These are phyloP conservation scores for Xerus inauris DNA, from an alignment of 2,113 vertebrate species.

Conservation along the genomic window DNA sequence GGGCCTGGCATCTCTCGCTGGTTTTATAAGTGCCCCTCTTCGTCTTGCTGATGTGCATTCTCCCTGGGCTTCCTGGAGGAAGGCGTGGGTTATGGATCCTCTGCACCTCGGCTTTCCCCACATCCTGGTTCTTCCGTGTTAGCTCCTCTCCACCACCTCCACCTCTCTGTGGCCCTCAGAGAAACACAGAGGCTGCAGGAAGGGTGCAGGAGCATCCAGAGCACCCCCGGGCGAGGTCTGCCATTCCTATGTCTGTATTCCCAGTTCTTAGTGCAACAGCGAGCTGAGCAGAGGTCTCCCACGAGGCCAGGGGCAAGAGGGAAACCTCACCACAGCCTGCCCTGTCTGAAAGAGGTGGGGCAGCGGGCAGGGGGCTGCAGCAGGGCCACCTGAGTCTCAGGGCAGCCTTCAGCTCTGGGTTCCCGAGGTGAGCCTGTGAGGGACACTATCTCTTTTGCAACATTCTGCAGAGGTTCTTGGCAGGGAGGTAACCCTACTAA, in stretches of 20 bases:
- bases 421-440: background rate
- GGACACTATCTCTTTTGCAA: background rate
- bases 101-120: background rate
- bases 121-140: background rate
- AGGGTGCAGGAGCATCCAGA: background rate
- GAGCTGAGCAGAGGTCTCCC: background rate
- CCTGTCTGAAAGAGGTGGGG: background rate
- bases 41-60: background rate
- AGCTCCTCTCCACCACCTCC: background rate
- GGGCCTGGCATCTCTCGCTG: background rate
- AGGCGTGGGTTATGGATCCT: background rate
- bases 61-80: background rate
- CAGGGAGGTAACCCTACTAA: background rate
- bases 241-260: background rate
- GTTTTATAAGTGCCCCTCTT: conserved; percentile 23
- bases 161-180: accelerated
- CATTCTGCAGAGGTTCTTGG: accelerated
- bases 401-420: no score
- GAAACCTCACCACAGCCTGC: background rate
- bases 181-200: background rate
- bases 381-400: background rate
- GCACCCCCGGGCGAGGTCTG: background rate
- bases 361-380: background rate
- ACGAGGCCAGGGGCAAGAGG: background rate
- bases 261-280: background rate